Base-by-base conservation (phyloP, 2,113 vertebrate species). In the Antidorcas marsupialis region DNA sequence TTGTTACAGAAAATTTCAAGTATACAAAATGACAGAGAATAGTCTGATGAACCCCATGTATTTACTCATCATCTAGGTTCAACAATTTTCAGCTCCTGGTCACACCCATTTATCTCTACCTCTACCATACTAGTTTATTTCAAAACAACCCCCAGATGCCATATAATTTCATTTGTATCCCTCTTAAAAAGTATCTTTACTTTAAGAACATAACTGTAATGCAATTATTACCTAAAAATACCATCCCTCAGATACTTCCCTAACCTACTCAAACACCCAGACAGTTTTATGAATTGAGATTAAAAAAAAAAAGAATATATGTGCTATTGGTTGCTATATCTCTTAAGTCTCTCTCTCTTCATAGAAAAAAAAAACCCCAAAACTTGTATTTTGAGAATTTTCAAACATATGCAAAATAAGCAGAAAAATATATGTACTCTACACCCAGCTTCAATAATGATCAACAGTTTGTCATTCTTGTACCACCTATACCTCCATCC, bases 251-350 rank as follows among this genome's bases (percentile, higher is more conserved):
- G 74, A 60, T 97, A 94, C 79, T 97, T 92, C 21, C 30, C 45
- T 94, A 71, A 87, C 95, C 45, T 43, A 10, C 17, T 92, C 64
- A 97, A 97, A 93, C 89, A 92, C 71, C 5, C 47, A 92, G 60
- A 87, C 10, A 87, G 27, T 50, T 74, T 93, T 91, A 86, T 85
- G 5, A 98, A 57, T 59, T 90, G 21, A 86, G 30, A 83, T 91
- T 30, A 6, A 78, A 95, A 96, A 96, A 95, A 96, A 95, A 90
- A 94, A 9, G 14, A 91, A 91, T 95, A 91, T 91, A 16, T 2
- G 36, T 60, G 47, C 62, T 43, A 83, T 83, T 92, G 28, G 27
- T 87, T 95, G 50, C 64, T 93, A 36, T 60, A 57, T 36, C n/a
- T 64, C 39, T 96, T 81, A 89, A 25, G 2, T 82, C 43, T 87